phyloP scores from a whole-genome alignment of 2,888 invertebrate species.

The Ditula angustiorana region DNA sequence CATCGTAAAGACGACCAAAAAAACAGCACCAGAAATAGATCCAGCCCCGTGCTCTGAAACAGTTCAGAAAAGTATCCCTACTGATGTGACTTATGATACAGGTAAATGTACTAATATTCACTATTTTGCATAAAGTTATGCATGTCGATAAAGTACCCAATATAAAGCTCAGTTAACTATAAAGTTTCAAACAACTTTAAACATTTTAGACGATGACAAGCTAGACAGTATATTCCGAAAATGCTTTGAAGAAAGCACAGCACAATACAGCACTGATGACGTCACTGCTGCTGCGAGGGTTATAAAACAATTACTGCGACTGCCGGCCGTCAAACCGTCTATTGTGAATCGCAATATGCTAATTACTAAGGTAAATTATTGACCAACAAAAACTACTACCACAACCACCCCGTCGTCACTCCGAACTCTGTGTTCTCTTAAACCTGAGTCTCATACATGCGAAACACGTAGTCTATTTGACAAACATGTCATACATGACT shows the following conservation, averaged over 20 bases:
- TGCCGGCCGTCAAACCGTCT: slow-evolving; percentile 57
- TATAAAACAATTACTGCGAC: slow-evolving; percentile 58
- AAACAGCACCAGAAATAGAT: slow-evolving; percentile 25
- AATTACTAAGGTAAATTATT: slow-evolving; percentile 62
- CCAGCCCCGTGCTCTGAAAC: slow-evolving; percentile 13
- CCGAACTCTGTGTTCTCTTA: not conserved
- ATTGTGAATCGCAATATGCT: slow-evolving; percentile 57
- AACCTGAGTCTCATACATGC: too few relatives aligned
- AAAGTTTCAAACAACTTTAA: too few relatives aligned
- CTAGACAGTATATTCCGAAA: slow-evolving; percentile 26
- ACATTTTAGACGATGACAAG: slow-evolving; percentile 24
- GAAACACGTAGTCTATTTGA: too few relatives aligned
- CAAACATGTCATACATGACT: too few relatives aligned
- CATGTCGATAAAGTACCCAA: too few relatives aligned
- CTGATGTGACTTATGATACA: slow-evolving; percentile 21
- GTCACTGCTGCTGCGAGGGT: slow-evolving; percentile 56
- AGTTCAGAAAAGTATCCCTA: slow-evolving; percentile 2
- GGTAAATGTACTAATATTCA: slow-evolving; percentile 17
- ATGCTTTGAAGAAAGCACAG: slow-evolving; percentile 11
- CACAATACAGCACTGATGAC: slow-evolving; percentile 51
- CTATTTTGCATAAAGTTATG: too few relatives aligned
- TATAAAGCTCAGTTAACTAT: too few relatives aligned
- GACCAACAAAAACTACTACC: too few relatives aligned
- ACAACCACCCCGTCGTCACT: too few relatives aligned
- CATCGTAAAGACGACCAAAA: slow-evolving; percentile 52